A percentile compares a stretch with the other conserved stretches of the same genome.
These are phyloP conservation scores for Hypotaenidia okinawae DNA, from an alignment of 2,797 vertebrate genomes.

Conservation along the genomic window DNA sequence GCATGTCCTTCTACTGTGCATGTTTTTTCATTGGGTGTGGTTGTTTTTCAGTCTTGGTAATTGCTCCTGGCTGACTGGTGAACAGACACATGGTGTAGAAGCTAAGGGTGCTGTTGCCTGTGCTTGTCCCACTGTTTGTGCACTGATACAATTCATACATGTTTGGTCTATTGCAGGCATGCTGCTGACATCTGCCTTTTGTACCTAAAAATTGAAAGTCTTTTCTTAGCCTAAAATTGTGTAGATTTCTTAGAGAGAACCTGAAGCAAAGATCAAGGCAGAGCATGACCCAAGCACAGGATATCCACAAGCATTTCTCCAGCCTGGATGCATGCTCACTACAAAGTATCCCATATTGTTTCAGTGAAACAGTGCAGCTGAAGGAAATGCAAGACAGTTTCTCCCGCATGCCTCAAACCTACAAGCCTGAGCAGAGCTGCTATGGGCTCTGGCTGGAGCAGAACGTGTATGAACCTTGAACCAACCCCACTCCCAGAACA, in stretches of 20 bases:
- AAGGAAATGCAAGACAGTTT: neutral
- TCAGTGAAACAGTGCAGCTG: neutral
- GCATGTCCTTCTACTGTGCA: neutral
- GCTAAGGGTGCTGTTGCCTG: neutral
- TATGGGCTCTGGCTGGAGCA: neutral
- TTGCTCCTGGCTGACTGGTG: neutral
- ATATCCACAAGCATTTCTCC: neutral
- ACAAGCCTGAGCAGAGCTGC: neutral
- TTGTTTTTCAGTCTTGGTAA: neutral
- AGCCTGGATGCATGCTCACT: neutral
- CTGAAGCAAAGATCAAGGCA: neutral
- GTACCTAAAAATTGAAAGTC: neutral
- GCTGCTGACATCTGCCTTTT: neutral
- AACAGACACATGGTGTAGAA: neutral
- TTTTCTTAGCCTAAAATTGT: neutral
- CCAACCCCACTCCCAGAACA: neutral
- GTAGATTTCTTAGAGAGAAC: neutral
- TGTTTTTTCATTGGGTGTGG: neutral
- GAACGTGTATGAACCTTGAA: rapidly evolving
- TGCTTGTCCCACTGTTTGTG: neutral
- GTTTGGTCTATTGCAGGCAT: neutral
- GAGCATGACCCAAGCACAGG: neutral
- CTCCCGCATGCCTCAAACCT: neutral
- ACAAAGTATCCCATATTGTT: neutral
- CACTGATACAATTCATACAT: neutral